phyloP scores from a whole-genome alignment of 2,888 invertebrate genomes.

The Brassicogethes aeneus region DNA sequence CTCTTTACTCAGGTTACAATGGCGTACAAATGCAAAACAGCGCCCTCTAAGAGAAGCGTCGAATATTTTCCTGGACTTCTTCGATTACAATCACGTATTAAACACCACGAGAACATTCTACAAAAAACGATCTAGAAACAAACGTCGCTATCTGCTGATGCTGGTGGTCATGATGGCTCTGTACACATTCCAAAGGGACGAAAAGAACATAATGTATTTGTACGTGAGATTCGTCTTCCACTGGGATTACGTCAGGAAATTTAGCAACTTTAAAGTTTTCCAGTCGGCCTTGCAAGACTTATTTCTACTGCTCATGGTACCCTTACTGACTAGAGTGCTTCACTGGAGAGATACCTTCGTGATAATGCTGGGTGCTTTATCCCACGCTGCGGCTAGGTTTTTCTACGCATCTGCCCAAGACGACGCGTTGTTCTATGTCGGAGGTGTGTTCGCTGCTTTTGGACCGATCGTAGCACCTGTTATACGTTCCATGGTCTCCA shows the following conservation, averaged over 20 bases:
- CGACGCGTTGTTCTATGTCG: constrained; percentile 55
- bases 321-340: constrained; percentile 59
- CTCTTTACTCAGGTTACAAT: constrained; percentile 53
- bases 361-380: constrained; percentile 60
- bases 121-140: constrained; percentile 48
- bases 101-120: constrained; percentile 54
- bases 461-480: constrained; percentile 74
- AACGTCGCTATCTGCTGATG: constrained; percentile 56
- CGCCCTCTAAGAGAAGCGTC: constrained; percentile 47
- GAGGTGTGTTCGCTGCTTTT: constrained; percentile 64
- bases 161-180: constrained; percentile 67
- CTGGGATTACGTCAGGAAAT: constrained; percentile 47
- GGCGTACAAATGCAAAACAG: constrained; percentile 61
- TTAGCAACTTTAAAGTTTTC: constrained; percentile 63
- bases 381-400: constrained; percentile 59
- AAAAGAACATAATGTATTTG: constrained; percentile 64
- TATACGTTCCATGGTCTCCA: constrained; percentile 73
- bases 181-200: constrained; percentile 78
- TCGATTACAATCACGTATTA: constrained; percentile 57
- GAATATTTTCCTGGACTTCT: constrained; percentile 58
- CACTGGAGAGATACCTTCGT: constrained; percentile 64
- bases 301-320: constrained; percentile 61
- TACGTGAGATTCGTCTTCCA: constrained; percentile 64
- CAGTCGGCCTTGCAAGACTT: constrained; percentile 63
- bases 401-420: constrained; percentile 54